Evolutionary conservation across 2,113 vertebrate genomes (phyloP).

Genomic region (Lates calcarifer): DNA sequence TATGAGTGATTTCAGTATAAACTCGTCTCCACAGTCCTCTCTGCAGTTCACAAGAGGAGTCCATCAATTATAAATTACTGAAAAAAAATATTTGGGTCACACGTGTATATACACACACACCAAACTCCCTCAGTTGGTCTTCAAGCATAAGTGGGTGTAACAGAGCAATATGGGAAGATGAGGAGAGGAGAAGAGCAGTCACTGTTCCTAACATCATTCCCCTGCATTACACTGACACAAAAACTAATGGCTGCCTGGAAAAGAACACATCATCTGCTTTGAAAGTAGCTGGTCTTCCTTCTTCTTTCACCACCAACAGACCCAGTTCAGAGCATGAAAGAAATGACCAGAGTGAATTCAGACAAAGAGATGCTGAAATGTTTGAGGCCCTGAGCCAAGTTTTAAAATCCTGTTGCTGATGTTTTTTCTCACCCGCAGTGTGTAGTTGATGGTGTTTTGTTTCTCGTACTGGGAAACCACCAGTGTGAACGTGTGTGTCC

Average conservation of each 20-base stretch:
- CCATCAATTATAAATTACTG: conserved; percentile 51
- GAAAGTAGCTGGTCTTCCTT: too few species aligned
- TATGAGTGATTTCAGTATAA: conserved; percentile 32
- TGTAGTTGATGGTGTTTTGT: conserved; percentile 99
- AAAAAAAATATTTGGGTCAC: conserved; percentile 51
- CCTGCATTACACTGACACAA: background rate
- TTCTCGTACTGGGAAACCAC: conserved; percentile 99
- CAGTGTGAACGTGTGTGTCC: conserved; percentile 92
- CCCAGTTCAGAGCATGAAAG: background rate
- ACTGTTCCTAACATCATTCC: background rate
- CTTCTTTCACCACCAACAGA: too few species aligned
- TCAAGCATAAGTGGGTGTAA: background rate
- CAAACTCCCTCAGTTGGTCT: background rate
- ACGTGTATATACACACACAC: too few species aligned
- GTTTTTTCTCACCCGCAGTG: conserved; percentile 89
- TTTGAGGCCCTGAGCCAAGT: too few species aligned
- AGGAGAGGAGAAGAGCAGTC: background rate
- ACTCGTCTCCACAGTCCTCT: background rate
- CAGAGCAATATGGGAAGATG: background rate
- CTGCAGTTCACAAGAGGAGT: conserved; percentile 6
- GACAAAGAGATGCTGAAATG: too few species aligned
- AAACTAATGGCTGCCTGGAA: background rate
- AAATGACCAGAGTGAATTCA: too few species aligned
- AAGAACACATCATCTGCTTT: too few species aligned
- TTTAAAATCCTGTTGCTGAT: too few species aligned